Evolutionary conservation across 2,797 vertebrate genomes (phyloP), one percentile per base, ranked within the genome.

Genomic region (Serranus cabrilla): DNA sequence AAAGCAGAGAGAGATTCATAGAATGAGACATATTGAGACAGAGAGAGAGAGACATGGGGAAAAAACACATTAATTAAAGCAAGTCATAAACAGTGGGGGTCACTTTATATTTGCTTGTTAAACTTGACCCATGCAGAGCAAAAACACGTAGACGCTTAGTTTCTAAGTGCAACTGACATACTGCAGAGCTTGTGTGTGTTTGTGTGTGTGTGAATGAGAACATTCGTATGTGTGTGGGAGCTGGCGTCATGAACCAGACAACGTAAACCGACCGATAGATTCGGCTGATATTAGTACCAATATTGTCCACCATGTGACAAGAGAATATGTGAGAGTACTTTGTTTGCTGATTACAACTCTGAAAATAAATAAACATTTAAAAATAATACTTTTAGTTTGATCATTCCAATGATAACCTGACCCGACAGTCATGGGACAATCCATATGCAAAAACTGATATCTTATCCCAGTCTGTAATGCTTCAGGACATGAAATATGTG

Each of bases 31-130:
- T 5, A 74, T 23, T 27, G 62, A 62, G 59, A 42, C 20, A 54
- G 67, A 39, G 55, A 71, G 40, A 74, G 61, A 60, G 45, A 68
- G 40, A 61, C 10, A 40, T 18, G 50, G 62, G 60, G 52, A 59
- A 78, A 71, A 75, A 84, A 79, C 76, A 82, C 39, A 76, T 84
- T 84, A 78, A 91, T 87, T 84, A 87, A 84, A 91, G 81, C 71
- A 57, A 76, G 83, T 72, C 61, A 18, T 84, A 58, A 87, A 77
- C 89, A 83, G 81, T 52, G 14, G 87, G 87, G 78, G 68, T 80
- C 82, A 80, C 63, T 86, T 89, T 87, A 86, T 82, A 86, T 83
- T 52, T 71, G 76, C 87, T 87, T 85, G 75, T 92, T 88, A 92
- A 89, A 81, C 40, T 58, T 83, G 85, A 84, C 75, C 71, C 86